phyloP scores from a whole-genome alignment of 2,888 invertebrate genomes.

The Autographa gamma region DNA sequence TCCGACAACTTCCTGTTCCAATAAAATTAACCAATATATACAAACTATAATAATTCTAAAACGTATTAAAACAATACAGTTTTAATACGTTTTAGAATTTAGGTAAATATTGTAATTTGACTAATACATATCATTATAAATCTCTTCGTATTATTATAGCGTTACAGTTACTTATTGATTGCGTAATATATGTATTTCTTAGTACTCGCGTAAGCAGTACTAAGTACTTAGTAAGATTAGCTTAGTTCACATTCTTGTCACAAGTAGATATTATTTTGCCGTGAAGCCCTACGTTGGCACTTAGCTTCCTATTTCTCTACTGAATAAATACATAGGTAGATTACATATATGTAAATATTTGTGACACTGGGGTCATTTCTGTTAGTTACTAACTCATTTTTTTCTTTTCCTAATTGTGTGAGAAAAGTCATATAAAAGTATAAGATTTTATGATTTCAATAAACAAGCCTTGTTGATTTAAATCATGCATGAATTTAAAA shows the following conservation, averaged over 20 bases:
- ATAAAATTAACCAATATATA: too few relatives aligned
- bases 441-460: neutral
- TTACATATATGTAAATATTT: too few relatives aligned
- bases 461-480: neutral
- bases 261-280: constrained; percentile 11
- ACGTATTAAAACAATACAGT: too few relatives aligned
- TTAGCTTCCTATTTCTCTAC: constrained; percentile 22
- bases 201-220: neutral
- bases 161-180: neutral
- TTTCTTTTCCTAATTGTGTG: too few relatives aligned
- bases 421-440: neutral
- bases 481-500: neutral
- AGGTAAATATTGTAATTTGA: too few relatives aligned
- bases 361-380: too few relatives aligned
- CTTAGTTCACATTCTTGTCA: constrained; percentile 2
- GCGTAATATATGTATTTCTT: neutral
- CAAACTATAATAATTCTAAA: too few relatives aligned
- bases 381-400: too few relatives aligned
- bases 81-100: too few relatives aligned
- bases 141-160: too few relatives aligned
- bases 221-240: constrained; percentile 1
- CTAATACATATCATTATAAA: too few relatives aligned
- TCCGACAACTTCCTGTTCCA: neutral
- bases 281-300: constrained; percentile 40
- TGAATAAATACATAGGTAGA: too few relatives aligned